Evolutionary conservation across 1,140 invertebrate genomes (phyloP).

Genomic region (Glossosoma conforme): DNA sequence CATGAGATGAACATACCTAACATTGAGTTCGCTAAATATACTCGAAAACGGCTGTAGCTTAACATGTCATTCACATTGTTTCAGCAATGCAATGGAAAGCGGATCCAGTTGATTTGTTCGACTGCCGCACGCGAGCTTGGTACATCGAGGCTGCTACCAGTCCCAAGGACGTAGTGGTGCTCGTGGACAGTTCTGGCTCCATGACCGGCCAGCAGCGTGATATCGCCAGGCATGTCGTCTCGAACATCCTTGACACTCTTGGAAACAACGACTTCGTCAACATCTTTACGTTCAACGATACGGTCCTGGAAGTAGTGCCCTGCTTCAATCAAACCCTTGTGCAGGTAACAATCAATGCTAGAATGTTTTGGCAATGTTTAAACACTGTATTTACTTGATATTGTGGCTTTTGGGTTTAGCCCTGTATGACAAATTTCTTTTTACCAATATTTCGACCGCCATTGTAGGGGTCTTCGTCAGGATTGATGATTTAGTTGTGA

Average conservation of each 20-base stretch:
- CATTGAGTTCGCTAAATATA: too few species aligned
- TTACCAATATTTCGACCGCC: too few species aligned
- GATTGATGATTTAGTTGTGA: too few species aligned
- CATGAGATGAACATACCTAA: too few species aligned
- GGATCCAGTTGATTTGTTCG: constrained; percentile 76
- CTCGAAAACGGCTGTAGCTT: too few species aligned
- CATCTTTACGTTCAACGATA: constrained; percentile 81
- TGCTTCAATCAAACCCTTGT: constrained; percentile 87
- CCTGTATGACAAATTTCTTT: too few species aligned
- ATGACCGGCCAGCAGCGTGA: constrained; percentile 92
- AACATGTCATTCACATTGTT: constrained; percentile 26
- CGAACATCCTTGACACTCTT: constrained; percentile 93
- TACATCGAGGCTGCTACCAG: constrained; percentile 96
- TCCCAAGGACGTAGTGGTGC: constrained; percentile 93
- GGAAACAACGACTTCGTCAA: constrained; percentile 99
- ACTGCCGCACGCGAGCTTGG: constrained; percentile 84
- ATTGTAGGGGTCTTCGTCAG: too few species aligned
- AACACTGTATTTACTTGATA: too few species aligned
- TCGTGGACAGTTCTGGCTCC: constrained; percentile 93
- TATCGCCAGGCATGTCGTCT: constrained; percentile 91
- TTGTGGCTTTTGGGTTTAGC: too few species aligned
- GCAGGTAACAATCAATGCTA: constrained; percentile 63
- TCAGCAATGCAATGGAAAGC: constrained; percentile 66
- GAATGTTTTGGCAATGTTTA: too few species aligned
- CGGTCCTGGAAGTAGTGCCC: constrained; percentile 71